Percentiles rank a stretch among this genome's conserved stretches.
These are phyloP conservation scores for Telmatochromis brachygnathus DNA, from an alignment of 2,113 vertebrate genomes.

Conservation along the genomic window DNA sequence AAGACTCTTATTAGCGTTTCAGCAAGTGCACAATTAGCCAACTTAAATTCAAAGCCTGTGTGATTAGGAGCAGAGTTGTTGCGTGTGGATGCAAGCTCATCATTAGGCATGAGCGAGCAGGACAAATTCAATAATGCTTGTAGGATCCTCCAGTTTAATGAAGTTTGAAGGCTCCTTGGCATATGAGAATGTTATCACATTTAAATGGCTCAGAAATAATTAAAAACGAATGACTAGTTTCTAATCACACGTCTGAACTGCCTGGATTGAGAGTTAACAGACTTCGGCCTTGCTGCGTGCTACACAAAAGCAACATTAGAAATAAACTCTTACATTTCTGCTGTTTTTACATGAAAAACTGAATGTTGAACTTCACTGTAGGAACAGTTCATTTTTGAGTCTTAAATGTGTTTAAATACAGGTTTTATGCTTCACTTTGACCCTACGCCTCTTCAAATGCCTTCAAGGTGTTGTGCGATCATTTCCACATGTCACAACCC, in stretches of 20 bases:
- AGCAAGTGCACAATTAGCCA: neutral
- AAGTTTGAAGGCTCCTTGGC: constrained; percentile 24
- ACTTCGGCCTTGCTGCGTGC: neutral
- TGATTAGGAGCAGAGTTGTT: neutral
- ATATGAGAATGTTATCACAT: constrained; percentile 15
- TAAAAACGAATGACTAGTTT: constrained; percentile 20
- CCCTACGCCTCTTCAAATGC: neutral
- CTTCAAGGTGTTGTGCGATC: neutral
- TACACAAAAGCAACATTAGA: neutral
- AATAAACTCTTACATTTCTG: neutral
- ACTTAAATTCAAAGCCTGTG: neutral
- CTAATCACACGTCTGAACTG: neutral
- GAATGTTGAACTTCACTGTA: neutral
- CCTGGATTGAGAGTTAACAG: neutral
- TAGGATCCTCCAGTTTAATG: constrained; percentile 12
- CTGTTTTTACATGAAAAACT: neutral
- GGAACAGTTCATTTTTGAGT: neutral
- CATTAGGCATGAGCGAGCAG: neutral
- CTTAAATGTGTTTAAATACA: neutral
- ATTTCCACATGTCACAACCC: neutral
- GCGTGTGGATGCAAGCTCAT: neutral
- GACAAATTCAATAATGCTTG: constrained; percentile 26
- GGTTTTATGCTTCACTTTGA: neutral
- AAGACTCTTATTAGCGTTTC: neutral
- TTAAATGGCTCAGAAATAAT: constrained; percentile 27